A percentile compares a stretch with the other conserved stretches of the same genome.
Evolutionary conservation across 2,888 invertebrate species (phyloP).

Genomic region (Corbicula japonica): DNA sequence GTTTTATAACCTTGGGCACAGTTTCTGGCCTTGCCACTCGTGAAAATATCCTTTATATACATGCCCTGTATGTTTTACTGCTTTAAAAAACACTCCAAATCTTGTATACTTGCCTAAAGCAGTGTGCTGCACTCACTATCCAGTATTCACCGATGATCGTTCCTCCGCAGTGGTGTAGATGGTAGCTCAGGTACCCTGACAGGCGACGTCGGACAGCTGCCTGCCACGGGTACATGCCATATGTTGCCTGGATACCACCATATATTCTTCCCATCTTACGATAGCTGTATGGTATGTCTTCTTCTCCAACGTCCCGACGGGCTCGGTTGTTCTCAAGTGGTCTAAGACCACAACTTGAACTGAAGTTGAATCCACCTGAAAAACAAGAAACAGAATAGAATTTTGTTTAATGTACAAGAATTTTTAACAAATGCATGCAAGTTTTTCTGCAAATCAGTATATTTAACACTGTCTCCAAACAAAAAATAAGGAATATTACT

Average conservation of each 20-base stretch:
- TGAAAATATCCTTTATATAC: too few relatives aligned
- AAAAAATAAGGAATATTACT: too few relatives aligned
- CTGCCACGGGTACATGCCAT: constrained; percentile 82
- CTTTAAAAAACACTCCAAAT: neutral
- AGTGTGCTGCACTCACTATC: constrained; percentile 83
- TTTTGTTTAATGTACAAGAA: too few relatives aligned
- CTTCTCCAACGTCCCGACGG: constrained; percentile 13
- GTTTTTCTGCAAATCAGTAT: too few relatives aligned
- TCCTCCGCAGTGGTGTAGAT: constrained; percentile 78
- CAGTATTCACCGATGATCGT: constrained; percentile 77
- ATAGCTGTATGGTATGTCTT: constrained; percentile 17
- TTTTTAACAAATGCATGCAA: too few relatives aligned
- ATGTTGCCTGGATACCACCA: constrained; percentile 73
- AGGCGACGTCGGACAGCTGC: constrained; percentile 62
- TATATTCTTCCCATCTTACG: constrained; percentile 59
- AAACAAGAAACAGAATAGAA: too few relatives aligned
- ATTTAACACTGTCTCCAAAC: too few relatives aligned
- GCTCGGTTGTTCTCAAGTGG: constrained; percentile 41
- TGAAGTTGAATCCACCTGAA: constrained; percentile 41
- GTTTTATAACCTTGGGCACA: too few relatives aligned
- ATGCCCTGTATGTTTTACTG: too few relatives aligned
- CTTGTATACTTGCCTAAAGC: constrained; percentile 81
- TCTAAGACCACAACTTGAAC: constrained; percentile 43
- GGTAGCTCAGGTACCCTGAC: constrained; percentile 25
- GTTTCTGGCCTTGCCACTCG: too few relatives aligned